Conservation (phyloP, 2,888 invertebrate genomes). For the Brassicogethes aeneus region DNA sequence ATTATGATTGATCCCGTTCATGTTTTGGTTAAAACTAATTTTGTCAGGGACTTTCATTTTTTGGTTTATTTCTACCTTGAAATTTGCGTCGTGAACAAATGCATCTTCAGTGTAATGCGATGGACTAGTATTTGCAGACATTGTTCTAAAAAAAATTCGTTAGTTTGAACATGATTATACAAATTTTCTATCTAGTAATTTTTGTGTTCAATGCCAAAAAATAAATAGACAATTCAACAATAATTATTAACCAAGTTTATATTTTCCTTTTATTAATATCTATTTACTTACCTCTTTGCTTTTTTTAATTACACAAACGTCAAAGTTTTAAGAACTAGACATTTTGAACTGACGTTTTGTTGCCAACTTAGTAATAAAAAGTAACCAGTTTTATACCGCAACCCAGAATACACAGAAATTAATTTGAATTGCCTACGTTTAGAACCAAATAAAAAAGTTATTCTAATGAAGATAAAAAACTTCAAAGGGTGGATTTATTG, state of each 20-base stretch:
- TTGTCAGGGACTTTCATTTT: slow-evolving; percentile 76
- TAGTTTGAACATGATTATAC: no score
- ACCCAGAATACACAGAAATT: background rate
- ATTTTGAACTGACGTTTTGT: background rate
- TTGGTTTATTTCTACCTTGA: slow-evolving; percentile 67
- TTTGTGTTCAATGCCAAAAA: no score
- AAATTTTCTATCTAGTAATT: no score
- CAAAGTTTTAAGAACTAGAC: background rate
- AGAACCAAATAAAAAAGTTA: no score
- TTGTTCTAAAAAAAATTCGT: no score
- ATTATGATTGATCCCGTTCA: slow-evolving; percentile 50
- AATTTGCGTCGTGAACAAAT: slow-evolving; percentile 48
- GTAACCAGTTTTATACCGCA: background rate
- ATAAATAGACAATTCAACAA: no score
- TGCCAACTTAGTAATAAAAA: background rate
- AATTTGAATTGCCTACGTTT: background rate
- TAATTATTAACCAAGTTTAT: no score
- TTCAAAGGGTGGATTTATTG: no score
- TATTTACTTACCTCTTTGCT: background rate
- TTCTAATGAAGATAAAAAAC: no score
- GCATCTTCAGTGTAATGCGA: slow-evolving; percentile 59
- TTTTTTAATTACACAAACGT: background rate
- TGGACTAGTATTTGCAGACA: slow-evolving; percentile 55
- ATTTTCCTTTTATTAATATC: no score
- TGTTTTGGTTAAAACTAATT: slow-evolving; percentile 65